phyloP scores from a whole-genome alignment of 1,140 invertebrate genomes.

The Cydia pomonella region DNA sequence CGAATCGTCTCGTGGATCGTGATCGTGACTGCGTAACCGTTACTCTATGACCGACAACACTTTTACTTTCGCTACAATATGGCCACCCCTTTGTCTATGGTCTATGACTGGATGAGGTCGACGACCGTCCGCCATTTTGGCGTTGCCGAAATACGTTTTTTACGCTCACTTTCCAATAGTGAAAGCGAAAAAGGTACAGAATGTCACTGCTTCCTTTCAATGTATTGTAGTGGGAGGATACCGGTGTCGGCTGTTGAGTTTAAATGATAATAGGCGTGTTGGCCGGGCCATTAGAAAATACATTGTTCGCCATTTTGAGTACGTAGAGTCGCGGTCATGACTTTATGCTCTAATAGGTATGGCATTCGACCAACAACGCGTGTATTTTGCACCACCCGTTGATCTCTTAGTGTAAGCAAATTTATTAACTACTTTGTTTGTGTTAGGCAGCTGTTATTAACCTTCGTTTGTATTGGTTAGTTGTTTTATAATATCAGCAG shows the following conservation, averaged over 20 bases:
- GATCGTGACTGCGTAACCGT: constrained; percentile 60
- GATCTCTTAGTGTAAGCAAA: neutral
- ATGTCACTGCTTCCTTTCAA: constrained; percentile 79
- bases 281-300: constrained; percentile 48
- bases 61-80: constrained; percentile 76
- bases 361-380: constrained; percentile 19
- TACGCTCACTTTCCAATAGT: constrained; percentile 80
- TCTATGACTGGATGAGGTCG: constrained; percentile 71
- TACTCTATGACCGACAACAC: constrained; percentile 48
- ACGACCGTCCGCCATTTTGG: constrained; percentile 70
- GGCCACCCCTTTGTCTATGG: constrained; percentile 70
- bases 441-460: neutral
- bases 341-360: constrained; percentile 30
- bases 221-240: constrained; percentile 77
- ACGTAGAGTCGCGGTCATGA: constrained; percentile 31
- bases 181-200: constrained; percentile 79
- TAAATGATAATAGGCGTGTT: constrained; percentile 63
- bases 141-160: constrained; percentile 79
- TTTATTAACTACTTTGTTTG: neutral
- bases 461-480: too few species aligned
- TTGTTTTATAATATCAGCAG: too few species aligned
- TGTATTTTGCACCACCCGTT: constrained; percentile 1
- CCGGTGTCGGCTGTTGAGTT: constrained; percentile 52
- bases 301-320: constrained; percentile 51
- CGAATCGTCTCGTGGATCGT: constrained; percentile 73